These are phyloP conservation scores for Synanthedon vespiformis DNA, from an alignment of 2,888 invertebrate species.

Conservation along the genomic window DNA sequence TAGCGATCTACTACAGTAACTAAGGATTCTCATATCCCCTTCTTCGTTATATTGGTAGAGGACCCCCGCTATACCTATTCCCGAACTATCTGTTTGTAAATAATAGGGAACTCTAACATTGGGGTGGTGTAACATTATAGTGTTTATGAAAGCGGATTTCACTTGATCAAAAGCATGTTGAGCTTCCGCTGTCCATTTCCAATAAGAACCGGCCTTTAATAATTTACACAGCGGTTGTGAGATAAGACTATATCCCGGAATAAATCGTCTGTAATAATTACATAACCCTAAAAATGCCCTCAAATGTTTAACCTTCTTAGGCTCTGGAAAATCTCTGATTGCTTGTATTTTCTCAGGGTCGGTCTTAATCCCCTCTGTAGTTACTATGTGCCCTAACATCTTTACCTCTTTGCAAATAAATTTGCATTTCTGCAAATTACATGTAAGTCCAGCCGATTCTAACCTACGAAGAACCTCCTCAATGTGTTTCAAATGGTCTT, in stretches of 20 bases:
- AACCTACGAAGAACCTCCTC: constrained; percentile 4
- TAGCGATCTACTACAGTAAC: constrained; percentile 11
- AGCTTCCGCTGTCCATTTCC: constrained; percentile 7
- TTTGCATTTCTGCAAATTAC: constrained; percentile 6
- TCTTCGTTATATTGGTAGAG: constrained; percentile 10
- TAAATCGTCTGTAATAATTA: constrained; percentile 15
- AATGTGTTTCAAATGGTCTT: too few relatives aligned
- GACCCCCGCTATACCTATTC: constrained; percentile 9
- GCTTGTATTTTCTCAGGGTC: not conserved
- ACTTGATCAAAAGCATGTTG: constrained; percentile 9
- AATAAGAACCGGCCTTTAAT: constrained; percentile 8
- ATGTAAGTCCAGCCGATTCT: constrained; percentile 6
- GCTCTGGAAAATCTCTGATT: constrained; percentile 10
- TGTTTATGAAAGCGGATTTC: constrained; percentile 9
- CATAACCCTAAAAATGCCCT: constrained; percentile 14
- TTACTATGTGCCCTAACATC: not conserved
- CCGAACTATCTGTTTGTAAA: constrained; percentile 13
- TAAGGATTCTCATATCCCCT: constrained; percentile 6
- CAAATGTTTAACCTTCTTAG: constrained; percentile 11
- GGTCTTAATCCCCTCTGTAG: not conserved
- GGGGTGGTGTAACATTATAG: constrained; percentile 7
- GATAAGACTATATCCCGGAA: constrained; percentile 7
- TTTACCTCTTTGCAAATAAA: constrained; percentile 8
- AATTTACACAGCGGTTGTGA: constrained; percentile 10
- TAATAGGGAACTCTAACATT: constrained; percentile 8